A percentile compares a stretch with the other conserved stretches of the same genome.
These are phyloP conservation scores for Gnathonemus echidnorhynchus DNA, from an alignment of 2,113 vertebrate genomes.

Conservation along the genomic window DNA sequence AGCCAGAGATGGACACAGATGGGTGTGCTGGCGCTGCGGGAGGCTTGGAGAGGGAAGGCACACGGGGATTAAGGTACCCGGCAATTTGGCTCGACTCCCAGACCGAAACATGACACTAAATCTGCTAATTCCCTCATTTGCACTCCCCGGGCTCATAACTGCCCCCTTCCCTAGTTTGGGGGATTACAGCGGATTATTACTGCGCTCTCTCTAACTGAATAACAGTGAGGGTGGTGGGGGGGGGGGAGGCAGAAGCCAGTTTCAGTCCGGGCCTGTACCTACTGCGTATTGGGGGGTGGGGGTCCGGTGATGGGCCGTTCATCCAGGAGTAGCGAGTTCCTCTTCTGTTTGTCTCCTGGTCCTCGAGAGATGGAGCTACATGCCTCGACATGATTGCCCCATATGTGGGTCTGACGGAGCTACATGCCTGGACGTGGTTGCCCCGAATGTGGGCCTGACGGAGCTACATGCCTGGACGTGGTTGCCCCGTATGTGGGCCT, in stretches of 20 bases:
- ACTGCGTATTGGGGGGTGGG: not conserved
- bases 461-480: no score
- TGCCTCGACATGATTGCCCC: no score
- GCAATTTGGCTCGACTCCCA: slow-evolving; percentile 58
- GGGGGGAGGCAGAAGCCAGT: not conserved
- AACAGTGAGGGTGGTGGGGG: not conserved
- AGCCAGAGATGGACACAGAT: slow-evolving; percentile 29
- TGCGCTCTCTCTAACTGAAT: slow-evolving; percentile 4
- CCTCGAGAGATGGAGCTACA: no score
- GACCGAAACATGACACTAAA: slow-evolving; percentile 68
- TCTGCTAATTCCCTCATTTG: slow-evolving; percentile 52
- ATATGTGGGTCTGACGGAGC: no score
- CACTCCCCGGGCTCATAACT: not conserved
- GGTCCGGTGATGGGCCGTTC: not conserved
- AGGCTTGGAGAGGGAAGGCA: slow-evolving; percentile 35
- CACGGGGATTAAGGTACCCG: slow-evolving; percentile 61
- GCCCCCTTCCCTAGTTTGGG: not conserved
- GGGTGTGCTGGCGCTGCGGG: not conserved
- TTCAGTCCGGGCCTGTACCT: not conserved
- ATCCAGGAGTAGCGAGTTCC: not conserved
- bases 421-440: no score
- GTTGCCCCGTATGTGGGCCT: no score
- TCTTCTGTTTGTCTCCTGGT: not conserved
- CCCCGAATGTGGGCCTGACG: no score
- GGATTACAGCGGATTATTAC: slow-evolving; percentile 12